Evolutionary conservation across 2,888 invertebrate genomes (phyloP).

Genomic region (Eupithecia dodoneata): DNA sequence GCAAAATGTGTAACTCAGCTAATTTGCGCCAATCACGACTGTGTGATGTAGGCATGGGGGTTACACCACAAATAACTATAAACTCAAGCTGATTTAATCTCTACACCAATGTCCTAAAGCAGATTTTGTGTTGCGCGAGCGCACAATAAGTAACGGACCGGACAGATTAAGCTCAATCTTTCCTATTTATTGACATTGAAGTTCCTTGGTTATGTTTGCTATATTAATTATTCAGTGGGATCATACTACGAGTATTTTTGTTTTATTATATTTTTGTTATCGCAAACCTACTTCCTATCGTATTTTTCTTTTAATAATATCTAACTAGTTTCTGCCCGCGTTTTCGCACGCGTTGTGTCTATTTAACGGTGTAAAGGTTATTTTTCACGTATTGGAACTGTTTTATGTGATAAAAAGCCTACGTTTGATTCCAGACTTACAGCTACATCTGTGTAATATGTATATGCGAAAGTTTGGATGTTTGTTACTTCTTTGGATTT

Average conservation of each 20-base stretch:
- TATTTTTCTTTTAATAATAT: too few relatives aligned
- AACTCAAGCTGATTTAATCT: neutral
- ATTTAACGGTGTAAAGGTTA: too few relatives aligned
- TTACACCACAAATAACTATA: constrained; percentile 10
- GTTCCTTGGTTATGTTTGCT: neutral
- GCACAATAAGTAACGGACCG: neutral
- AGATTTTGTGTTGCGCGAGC: neutral
- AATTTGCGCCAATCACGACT: constrained; percentile 59
- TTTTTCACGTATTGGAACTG: too few relatives aligned
- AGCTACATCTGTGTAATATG: too few relatives aligned
- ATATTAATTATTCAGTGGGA: too few relatives aligned
- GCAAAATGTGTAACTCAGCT: constrained; percentile 37
- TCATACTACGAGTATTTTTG: too few relatives aligned
- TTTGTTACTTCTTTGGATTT: neutral
- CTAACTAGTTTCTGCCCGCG: too few relatives aligned
- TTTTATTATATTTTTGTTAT: too few relatives aligned
- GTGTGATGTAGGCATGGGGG: constrained; percentile 62
- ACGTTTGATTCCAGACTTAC: too few relatives aligned
- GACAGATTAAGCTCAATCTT: neutral
- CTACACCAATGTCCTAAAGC: neutral
- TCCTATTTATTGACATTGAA: neutral
- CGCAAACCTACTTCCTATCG: too few relatives aligned
- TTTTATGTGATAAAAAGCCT: too few relatives aligned
- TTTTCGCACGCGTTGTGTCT: too few relatives aligned
- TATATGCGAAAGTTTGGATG: neutral